Base-by-base conservation (phyloP, 2,797 vertebrate genomes). In the Gobionotothen gibberifrons region DNA sequence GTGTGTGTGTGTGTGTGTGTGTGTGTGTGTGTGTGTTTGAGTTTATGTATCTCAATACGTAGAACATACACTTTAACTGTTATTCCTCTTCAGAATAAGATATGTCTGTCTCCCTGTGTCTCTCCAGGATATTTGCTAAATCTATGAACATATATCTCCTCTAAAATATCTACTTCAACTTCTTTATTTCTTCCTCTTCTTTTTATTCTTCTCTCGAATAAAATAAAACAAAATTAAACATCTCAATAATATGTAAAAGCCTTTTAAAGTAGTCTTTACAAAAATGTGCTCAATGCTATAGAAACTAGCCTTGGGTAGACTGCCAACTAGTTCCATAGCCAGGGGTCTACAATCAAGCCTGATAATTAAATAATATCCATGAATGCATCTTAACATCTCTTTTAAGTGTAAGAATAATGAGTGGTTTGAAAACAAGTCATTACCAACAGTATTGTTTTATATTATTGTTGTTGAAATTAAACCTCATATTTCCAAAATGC, bases 311-410 rank as follows among this genome's bases (percentile, higher is more conserved):
- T 62, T 79, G 36, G 72, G 79, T 73, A 76, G 39, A 75, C 65
- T 72, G 57, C 63, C 17, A 69, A 72, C 52, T 36, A 60, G 40
- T 74, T 79, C 64, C 42, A 74, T 66, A 76, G 71, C 81, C 74
- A 78, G 32, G 17, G 74, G 78, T 71, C 70, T 64, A 52, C 40
- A 81, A 79, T 82, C 81, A 76, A 42, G 54, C 52, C 36, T 49
- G 51, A 63, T 2, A 72, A 79, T 54, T 67, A 59, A 82, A 72
- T 65, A 82, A 72, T 65, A 73, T 65, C 74, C 52, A 54, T 76
- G 51, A 85, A 76, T 68, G 49, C 44, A 75, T 52, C 43, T 52
- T 55, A 58, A 70, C 55, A 52, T 76, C 9, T 57, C 64, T n/a
- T 74, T 46, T 47, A 77, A 70, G 29, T 42, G n/a, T 19, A 13